These are phyloP conservation scores for Macrostomum cliftonense DNA, from an alignment of 2,888 invertebrate species.

Conservation along the genomic window DNA sequence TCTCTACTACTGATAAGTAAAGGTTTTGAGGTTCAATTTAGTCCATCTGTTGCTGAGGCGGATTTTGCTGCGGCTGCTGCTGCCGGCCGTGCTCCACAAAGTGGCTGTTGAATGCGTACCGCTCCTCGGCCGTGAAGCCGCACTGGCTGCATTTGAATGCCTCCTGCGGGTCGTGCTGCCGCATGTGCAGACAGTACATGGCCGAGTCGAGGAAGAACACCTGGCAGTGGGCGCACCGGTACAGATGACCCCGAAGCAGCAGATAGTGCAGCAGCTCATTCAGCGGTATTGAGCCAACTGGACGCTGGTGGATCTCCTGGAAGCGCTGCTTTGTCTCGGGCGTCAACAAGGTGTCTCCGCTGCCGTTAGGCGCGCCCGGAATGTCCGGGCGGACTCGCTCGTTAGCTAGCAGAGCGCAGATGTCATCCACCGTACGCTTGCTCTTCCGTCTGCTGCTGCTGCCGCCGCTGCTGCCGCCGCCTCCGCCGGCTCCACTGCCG, in stretches of 20 bases:
- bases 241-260: slow-evolving; percentile 4
- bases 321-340: neutral
- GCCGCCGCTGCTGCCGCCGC: no score
- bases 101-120: slow-evolving; percentile 6
- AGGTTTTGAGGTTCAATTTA: neutral
- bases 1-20: no score
- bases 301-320: neutral
- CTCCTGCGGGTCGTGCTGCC: slow-evolving; percentile 5
- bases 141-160: slow-evolving; percentile 8
- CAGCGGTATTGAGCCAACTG: neutral
- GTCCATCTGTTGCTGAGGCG: no score
- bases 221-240: slow-evolving; percentile 10
- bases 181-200: slow-evolving; percentile 10
- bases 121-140: slow-evolving; percentile 5
- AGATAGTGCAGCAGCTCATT: slow-evolving; percentile 8
- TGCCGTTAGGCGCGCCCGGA: neutral
- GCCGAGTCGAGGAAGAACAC: slow-evolving; percentile 10
- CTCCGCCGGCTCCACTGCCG: no score
- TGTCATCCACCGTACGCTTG: no score
- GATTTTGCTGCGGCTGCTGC: no score
- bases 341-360: neutral
- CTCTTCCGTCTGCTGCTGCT: no score
- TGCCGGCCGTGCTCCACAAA: slow-evolving; percentile 5
- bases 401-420: no score
- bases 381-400: neutral